Conservation (phyloP, 2,797 vertebrate genomes). For the Thaleichthys pacificus region DNA sequence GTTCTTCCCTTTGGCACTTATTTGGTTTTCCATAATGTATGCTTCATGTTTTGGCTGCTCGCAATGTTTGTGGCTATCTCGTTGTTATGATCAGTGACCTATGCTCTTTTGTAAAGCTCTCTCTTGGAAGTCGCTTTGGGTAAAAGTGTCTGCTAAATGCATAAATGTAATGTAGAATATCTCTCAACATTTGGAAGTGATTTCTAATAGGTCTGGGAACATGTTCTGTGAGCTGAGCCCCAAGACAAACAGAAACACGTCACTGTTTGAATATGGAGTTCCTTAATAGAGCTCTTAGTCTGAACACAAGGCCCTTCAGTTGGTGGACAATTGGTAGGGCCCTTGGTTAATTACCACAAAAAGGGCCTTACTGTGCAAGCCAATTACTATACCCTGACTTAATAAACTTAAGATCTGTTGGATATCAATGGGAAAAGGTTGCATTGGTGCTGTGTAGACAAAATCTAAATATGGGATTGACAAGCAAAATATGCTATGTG, state of each 20-base stretch:
- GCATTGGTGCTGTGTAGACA: not conserved
- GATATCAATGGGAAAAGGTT: conserved; percentile 42
- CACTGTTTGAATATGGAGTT: conserved; percentile 50
- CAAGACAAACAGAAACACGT: conserved; percentile 62
- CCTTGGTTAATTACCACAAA: conserved; percentile 27
- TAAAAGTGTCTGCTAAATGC: too few relatives aligned
- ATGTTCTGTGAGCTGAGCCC: conserved; percentile 28
- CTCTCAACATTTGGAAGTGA: conserved; percentile 67
- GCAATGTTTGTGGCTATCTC: too few relatives aligned
- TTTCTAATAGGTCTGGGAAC: conserved; percentile 57
- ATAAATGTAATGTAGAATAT: too few relatives aligned
- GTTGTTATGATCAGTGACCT: too few relatives aligned
- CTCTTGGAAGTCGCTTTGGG: too few relatives aligned
- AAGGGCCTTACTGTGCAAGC: conserved; percentile 30
- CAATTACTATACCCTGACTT: conserved; percentile 16
- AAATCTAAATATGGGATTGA: not conserved
- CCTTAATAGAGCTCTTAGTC: conserved; percentile 45
- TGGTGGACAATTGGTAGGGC: conserved; percentile 33
- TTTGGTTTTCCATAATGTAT: too few relatives aligned
- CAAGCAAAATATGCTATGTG: not conserved
- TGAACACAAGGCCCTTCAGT: conserved; percentile 38
- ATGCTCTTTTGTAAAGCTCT: too few relatives aligned
- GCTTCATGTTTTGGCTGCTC: too few relatives aligned
- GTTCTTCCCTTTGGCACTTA: too few relatives aligned
- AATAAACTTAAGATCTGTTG: conserved; percentile 5